Evolutionary conservation across 1,140 invertebrate genomes (phyloP), one percentile per base, ranked within the genome.

Genomic region (Coboldia fuscipes): DNA sequence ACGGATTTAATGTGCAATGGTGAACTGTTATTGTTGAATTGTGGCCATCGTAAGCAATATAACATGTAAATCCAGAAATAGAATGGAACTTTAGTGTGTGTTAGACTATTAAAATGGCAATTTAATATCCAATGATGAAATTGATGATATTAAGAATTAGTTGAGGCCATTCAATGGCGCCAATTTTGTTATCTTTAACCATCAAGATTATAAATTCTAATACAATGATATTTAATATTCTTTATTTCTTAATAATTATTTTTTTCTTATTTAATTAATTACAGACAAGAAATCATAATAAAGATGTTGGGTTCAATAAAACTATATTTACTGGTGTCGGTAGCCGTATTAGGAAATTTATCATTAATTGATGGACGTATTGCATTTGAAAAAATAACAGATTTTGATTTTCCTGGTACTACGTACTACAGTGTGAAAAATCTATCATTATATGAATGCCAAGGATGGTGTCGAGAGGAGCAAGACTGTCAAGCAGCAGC

Each of bases 361-460:
- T n/a, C 28, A 14, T 15, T 20, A 14, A 37, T 31, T 2, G n/a
- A 30, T 3, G 77, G 68, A 39, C 70, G 79, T 43, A 79, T 78
- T 45, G 84, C 83, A 2, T 93, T 93, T 50, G 86, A 92, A 54
- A 93, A 93, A 57, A 57, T 92, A 37, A 90, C 88, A 35, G 84
- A 90, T 53, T 73, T 75, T 39, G 86, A 92, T 54, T 92, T 86
- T 53, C 61, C 75, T 29, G 86, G 85, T 17, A 85, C 75, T 20
- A 85, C 81, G 6, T 92, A 92, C 52, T 90, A 86, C 60, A 90
- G 77, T 16, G 83, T 88, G 24, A 73, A 83, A 45, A 93, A 93
- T 57, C 63, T 92, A 18, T 85, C 84, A 6, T 57, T 93, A 20
- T 88, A 86, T 62, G 85, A 92, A 57, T 93, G 86, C 52, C 84